phyloP scores from a whole-genome alignment of 2,113 vertebrate genomes.

The Phylloscopus trochilus region DNA sequence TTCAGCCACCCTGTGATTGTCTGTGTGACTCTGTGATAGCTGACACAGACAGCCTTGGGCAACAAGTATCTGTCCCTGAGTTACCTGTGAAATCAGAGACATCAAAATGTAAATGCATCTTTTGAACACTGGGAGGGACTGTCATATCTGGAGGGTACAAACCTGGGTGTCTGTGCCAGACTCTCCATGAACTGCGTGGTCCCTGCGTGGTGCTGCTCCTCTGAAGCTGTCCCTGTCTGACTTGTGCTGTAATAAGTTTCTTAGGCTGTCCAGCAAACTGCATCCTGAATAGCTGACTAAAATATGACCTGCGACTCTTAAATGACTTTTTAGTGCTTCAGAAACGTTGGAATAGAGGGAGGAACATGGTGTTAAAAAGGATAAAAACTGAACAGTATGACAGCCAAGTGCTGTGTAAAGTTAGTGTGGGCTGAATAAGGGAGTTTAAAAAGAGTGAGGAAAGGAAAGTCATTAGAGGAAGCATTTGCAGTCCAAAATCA shows the following conservation, averaged over 20 bases:
- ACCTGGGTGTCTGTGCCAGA: not conserved
- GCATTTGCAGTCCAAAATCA: not conserved
- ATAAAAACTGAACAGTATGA: rapidly evolving
- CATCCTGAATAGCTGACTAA: not conserved
- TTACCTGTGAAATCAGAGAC: not conserved
- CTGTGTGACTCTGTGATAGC: not conserved
- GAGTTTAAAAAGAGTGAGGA: not conserved
- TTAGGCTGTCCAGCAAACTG: not conserved
- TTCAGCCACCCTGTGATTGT: not conserved
- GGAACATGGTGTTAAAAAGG: not conserved
- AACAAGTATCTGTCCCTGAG: not conserved
- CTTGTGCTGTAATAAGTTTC: not conserved
- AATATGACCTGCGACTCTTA: not conserved
- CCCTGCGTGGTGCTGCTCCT: not conserved
- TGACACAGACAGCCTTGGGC: not conserved
- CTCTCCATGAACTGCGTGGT: rapidly evolving
- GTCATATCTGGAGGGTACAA: not conserved
- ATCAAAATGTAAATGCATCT: not conserved
- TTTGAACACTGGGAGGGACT: not conserved
- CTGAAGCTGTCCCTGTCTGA: not conserved
- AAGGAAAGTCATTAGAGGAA: not conserved
- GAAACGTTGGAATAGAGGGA: not conserved
- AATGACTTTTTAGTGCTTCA: not conserved
- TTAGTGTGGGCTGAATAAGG: not conserved
- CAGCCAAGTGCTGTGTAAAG: not conserved